Base-by-base conservation (phyloP, 1,140 invertebrate species). In the Zelostemma sp. region DNA sequence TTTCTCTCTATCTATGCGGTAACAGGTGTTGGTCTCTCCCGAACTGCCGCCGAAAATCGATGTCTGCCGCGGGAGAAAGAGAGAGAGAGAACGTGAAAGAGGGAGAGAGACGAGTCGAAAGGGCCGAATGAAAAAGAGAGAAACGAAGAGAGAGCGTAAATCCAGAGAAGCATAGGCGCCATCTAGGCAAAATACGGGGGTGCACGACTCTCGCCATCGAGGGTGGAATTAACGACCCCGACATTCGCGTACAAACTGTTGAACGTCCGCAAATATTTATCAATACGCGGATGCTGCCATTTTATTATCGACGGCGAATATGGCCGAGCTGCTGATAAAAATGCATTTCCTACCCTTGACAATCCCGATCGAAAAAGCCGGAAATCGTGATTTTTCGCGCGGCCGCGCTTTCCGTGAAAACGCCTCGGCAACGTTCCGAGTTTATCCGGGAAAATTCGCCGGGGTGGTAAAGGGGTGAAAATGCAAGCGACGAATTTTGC, bases 21-120 rank as follows among this genome's bases (percentile, higher is more conserved):
- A 72, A 72, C 70, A 72, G 70, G 65, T 72, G 70, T 72, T 68
- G 70, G 60, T 62, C 57, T 67, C 65, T 68, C 53, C 65, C 57
- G 56, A 72, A 68, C 61, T 57, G 70, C 69, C 60, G 50, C 62
- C 58, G 62, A 71, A 71, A 61, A 61, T 61, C 58, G 49, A 61
- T 72, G 61, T 59, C 25, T 64, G 51, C 12, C 17, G 12, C 28
- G 1, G 25, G 48, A 70, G 53, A 43, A 62, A 54, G 68, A 71
- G 12, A 19, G 43, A 38, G 43, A 58, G 5, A 31, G 28, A 31
- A 31, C 11, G 28, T 6, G 28, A 31, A 31, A 31, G 28, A 31
- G 11, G n/a, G n/a, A n/a, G n/a, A 28, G 25, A 8, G 8, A 28
- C 25, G 25, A 28, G 3, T 28, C 25, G 8, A 28, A 3, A 28